phyloP scores from a whole-genome alignment of 2,797 vertebrate species.

The Naso thynnoides region DNA sequence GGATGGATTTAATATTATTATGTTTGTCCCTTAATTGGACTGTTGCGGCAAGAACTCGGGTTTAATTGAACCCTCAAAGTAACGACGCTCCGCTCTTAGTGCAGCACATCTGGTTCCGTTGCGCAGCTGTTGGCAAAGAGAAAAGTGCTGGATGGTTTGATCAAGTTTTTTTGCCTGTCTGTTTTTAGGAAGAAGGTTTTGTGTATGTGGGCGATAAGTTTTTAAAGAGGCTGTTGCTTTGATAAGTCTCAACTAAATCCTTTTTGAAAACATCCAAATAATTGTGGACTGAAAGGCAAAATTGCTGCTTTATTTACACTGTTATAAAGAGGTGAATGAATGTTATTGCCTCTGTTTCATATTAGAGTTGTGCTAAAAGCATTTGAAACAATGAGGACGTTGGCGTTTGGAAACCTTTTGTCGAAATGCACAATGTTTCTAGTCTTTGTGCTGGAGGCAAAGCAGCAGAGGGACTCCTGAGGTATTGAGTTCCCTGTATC shows the following conservation, averaged over 20 bases:
- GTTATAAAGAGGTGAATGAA: slow-evolving; percentile 31
- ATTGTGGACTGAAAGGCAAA: slow-evolving; percentile 11
- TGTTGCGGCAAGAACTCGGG: slow-evolving; percentile 64
- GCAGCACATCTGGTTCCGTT: slow-evolving; percentile 79
- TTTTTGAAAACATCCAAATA: slow-evolving; percentile 31
- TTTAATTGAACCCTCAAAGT: slow-evolving; percentile 78
- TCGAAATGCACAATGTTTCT: slow-evolving; percentile 67
- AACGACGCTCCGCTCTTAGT: slow-evolving; percentile 64
- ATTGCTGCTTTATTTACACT: slow-evolving; percentile 12
- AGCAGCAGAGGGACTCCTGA: slow-evolving; percentile 85
- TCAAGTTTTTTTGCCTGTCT: slow-evolving; percentile 20
- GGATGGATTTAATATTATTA: slow-evolving; percentile 68
- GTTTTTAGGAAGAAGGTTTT: slow-evolving; percentile 37
- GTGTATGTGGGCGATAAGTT: slow-evolving; percentile 31
- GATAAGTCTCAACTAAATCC: slow-evolving; percentile 8
- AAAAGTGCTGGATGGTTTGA: slow-evolving; percentile 69
- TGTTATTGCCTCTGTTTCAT: slow-evolving; percentile 41
- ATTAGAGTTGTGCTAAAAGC: slow-evolving; percentile 48
- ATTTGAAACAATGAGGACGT: slow-evolving; percentile 48
- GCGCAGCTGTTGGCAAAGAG: slow-evolving; percentile 74
- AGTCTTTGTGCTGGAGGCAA: slow-evolving; percentile 79
- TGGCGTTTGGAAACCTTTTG: slow-evolving; percentile 72
- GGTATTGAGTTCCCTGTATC: slow-evolving; percentile 91
- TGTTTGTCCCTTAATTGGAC: slow-evolving; percentile 78
- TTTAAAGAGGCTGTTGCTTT: slow-evolving; percentile 35